These are phyloP conservation scores for Channa argus DNA, from an alignment of 2,113 vertebrate species.

Conservation along the genomic window DNA sequence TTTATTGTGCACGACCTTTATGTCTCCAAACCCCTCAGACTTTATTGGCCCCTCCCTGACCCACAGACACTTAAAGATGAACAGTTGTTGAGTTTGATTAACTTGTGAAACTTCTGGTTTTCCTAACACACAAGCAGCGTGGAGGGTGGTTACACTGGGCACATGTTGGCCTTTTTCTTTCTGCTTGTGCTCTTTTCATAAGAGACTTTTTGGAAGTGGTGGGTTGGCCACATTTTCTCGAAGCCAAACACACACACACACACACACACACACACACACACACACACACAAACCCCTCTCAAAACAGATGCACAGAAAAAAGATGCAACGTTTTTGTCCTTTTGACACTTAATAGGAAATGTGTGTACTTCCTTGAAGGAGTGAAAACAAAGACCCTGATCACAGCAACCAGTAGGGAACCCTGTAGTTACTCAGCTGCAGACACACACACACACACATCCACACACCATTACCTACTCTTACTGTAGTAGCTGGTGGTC, in stretches of 20 bases:
- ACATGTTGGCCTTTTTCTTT: not conserved
- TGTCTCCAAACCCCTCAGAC: not conserved
- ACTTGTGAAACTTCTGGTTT: not conserved
- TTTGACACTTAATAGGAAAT: constrained; percentile 29
- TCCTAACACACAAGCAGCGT: not conserved
- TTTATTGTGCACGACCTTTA: constrained; percentile 60
- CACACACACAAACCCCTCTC: constrained; percentile 1
- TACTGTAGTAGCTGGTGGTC: not conserved
- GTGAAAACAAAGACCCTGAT: constrained; percentile 65
- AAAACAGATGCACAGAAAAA: constrained; percentile 2
- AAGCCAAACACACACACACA: constrained; percentile 3
- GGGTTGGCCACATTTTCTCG: constrained; percentile 2
- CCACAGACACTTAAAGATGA: not conserved
- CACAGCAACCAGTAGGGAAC: constrained; percentile 50
- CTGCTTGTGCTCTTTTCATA: not conserved
- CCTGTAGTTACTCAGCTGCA: constrained; percentile 60
- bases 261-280: too few relatives aligned
- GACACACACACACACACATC: constrained; percentile 34
- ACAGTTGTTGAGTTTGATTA: not conserved
- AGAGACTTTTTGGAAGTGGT: not conserved
- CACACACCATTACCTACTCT: constrained; percentile 12
- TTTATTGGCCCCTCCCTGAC: not conserved
- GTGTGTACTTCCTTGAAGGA: constrained; percentile 44
- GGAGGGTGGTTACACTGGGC: not conserved
- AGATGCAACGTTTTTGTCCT: not conserved